Evolutionary conservation across 2,888 invertebrate species (phyloP), one percentile per base, ranked within the genome.

Genomic region (Rotaria magnacalcarata): DNA sequence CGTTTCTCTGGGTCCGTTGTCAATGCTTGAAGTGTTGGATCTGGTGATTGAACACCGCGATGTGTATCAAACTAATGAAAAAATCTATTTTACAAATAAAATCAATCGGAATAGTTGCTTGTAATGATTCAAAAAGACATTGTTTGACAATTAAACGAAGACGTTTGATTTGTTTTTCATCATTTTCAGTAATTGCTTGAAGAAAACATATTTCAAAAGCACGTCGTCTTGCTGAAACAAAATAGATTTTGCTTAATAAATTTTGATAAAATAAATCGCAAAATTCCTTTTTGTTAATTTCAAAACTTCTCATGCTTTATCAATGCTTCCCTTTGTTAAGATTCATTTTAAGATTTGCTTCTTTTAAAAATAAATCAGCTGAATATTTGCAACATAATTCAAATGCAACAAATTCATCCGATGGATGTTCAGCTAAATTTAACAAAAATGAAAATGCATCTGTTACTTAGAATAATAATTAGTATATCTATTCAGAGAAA

Each of bases 381-480:
- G 34, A 16, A 67, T 67, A 67, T 54, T 34, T 75, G n/a, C 27
- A 24, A 56, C 74, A 75, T 75, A 85, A 54, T 85, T 84, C 43
- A 74, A 80, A 74, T 90, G 97, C 97, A 90, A 95, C 95, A 90
- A 97, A 98, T 86, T 94, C 94, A 87, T 94, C 94, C 0, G 96
- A 96, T 0, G 98, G 97, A 91, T 96, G 96, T 92, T 99, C 99
- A 52, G 97, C 97, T 92, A 93, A 92, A 89, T 93, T 50, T 47
- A 56, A 19, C 43, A 24, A 85, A 41, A 43, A 50, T n/a, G n/a
- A n/a, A n/a, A n/a, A n/a, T n/a, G n/a, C n/a, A n/a, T n/a, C n/a
- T n/a, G n/a, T n/a, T n/a, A n/a, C n/a, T n/a, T n/a, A 86, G 0
- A 19, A 86, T 10, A n/a, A n/a, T n/a, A n/a, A n/a, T n/a, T n/a